These are phyloP conservation scores for Arothron firmamentum DNA, from an alignment of 2,113 vertebrate genomes.

Conservation along the genomic window DNA sequence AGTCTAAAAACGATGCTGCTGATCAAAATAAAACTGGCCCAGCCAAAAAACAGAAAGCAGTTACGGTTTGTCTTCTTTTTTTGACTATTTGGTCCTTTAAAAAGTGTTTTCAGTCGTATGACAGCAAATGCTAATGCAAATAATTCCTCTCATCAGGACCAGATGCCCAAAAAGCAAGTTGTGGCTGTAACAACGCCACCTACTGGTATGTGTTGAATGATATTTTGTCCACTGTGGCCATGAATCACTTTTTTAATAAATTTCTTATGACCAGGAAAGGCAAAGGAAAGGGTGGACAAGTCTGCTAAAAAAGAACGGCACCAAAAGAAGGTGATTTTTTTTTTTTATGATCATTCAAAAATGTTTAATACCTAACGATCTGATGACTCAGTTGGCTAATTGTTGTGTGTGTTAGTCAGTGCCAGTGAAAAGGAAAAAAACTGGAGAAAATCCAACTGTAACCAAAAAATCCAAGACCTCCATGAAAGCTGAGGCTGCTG, in stretches of 20 bases:
- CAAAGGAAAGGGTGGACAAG: conserved; percentile 38
- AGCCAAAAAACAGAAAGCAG: not conserved
- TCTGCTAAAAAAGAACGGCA: conserved; percentile 15
- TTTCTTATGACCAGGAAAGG: conserved; percentile 8
- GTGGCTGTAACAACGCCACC: not conserved
- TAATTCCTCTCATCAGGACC: not conserved
- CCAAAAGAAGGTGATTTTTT: conserved; percentile 42
- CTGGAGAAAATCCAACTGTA: conserved; percentile 18
- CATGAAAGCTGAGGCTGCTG: not conserved
- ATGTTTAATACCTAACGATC: not conserved
- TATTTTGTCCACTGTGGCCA: not conserved
- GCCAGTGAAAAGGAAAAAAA: conserved; percentile 37
- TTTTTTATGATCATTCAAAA: not conserved
- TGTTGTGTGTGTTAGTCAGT: conserved; percentile 7
- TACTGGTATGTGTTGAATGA: conserved; percentile 19
- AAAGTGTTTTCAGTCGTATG: not conserved
- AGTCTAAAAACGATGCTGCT: not conserved
- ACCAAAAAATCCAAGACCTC: conserved; percentile 41
- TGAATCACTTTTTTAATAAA: not conserved
- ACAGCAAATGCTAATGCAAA: not conserved
- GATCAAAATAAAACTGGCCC: not conserved
- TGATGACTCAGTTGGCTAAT: not conserved
- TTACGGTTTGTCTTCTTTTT: not conserved
- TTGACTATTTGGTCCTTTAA: not conserved
- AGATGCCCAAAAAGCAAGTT: conserved; percentile 1